A percentile compares a stretch with the other conserved stretches of the same genome.
Evolutionary conservation across 2,888 invertebrate species (phyloP).

Genomic region (Ornithoptera alexandrae): DNA sequence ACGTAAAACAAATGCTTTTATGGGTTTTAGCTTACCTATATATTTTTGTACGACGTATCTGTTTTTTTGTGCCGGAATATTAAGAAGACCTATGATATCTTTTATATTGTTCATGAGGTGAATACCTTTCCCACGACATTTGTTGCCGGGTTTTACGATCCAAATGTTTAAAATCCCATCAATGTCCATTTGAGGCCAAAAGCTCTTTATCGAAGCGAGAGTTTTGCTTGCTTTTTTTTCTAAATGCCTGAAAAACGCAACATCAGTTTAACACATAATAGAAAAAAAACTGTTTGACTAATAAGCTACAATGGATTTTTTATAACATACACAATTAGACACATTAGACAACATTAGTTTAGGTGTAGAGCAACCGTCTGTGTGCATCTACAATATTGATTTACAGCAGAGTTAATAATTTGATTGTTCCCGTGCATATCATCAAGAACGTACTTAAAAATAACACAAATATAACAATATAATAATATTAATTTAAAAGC

Average conservation of each 20-base stretch:
- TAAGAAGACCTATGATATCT: constrained; percentile 88
- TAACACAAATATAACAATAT: too few species aligned
- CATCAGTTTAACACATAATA: neutral
- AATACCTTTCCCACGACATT: constrained; percentile 95
- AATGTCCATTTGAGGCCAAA: constrained; percentile 90
- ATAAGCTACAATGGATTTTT: too few species aligned
- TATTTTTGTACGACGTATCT: constrained; percentile 97
- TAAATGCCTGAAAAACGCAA: constrained; percentile 55
- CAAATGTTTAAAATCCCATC: constrained; percentile 94
- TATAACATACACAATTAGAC: too few species aligned
- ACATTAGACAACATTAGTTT: too few species aligned
- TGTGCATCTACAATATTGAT: too few species aligned
- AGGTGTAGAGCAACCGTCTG: too few species aligned
- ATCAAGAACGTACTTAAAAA: too few species aligned
- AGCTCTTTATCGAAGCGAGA: constrained; percentile 83
- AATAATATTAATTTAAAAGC: too few species aligned
- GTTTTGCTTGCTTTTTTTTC: constrained; percentile 80
- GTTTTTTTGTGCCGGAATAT: constrained; percentile 83
- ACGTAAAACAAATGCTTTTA: neutral
- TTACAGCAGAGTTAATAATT: too few species aligned
- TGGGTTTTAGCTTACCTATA: constrained; percentile 82
- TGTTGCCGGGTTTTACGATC: constrained; percentile 97
- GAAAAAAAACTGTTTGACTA: too few species aligned
- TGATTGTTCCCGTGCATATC: too few species aligned
- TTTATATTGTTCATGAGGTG: constrained; percentile 91